Base-by-base conservation (phyloP, 64 coral and sea anemone species). In the Actinia tenebrosa region DNA sequence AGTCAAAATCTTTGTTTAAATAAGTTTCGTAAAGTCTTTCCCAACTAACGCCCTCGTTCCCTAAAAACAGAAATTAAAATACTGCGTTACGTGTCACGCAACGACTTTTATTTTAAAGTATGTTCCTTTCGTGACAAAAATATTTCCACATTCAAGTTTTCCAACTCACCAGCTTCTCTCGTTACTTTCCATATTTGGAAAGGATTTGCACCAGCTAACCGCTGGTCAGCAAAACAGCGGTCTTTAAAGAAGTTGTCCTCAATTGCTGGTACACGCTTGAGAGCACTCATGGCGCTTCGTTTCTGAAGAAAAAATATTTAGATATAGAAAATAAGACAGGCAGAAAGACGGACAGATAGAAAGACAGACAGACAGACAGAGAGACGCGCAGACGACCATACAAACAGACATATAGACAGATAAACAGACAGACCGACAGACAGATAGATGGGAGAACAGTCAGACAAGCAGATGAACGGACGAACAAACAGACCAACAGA, bases 221-320 rank as follows among this genome's bases (percentile, higher is more conserved):
- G 93, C 88, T 99, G 93, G 79, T 99, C 97, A 82, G 93, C 93
- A 68, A 99, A 99, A 71, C 90, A 94, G 16, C 93, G 86, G 66
- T 99, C 97, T 61, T 99, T 99, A 55, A 91, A 99, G 56, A 99
- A 99, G 83, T 99, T 99, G 54, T 94, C 97, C 53, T 99, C 93
- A 9, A 99, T 66, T 3, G 93, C 89, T 3, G 97, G 97, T 45
- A 92, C 86, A 13, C 91, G 93, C 82, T 79, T 92, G 15, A 99
- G 75, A 22, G 85, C 90, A 81, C 97, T 95, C 97, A 99, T 99
- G 2, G 97, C 97, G 19, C 97, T 99, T 14, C 86, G 82, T 91
- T 94, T 99, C 97, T 99, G 53, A 87, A 87, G 4, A 71, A 3
- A 11, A n/a, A 20, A 22, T 19, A 10, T 15, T 7, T 44, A 58